Evolutionary conservation across 2,797 vertebrate species (phyloP).

Genomic region (Onychomys arenicola): DNA sequence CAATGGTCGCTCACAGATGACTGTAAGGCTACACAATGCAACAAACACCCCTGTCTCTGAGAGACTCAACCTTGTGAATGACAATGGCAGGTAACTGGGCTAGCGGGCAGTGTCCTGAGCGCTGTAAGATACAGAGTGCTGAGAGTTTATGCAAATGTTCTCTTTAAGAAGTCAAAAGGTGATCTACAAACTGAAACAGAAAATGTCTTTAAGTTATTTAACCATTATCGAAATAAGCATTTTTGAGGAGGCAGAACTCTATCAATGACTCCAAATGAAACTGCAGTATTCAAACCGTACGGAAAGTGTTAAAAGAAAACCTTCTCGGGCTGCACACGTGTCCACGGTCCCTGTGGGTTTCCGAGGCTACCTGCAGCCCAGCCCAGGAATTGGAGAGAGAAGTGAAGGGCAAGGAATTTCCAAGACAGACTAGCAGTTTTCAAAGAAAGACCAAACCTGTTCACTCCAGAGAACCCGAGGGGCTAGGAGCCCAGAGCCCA

Average conservation of each 20-base stretch:
- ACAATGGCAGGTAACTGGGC: neutral
- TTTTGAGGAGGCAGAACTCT: slow-evolving; percentile 37
- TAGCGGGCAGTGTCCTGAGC: neutral
- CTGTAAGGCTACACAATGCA: neutral
- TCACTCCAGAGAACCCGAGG: neutral
- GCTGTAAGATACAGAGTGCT: neutral
- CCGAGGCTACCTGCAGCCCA: neutral
- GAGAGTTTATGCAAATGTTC: neutral
- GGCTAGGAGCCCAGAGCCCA: neutral
- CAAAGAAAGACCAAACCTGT: slow-evolving; percentile 9
- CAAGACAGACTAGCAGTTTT: neutral
- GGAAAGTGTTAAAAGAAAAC: slow-evolving; percentile 53
- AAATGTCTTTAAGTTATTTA: neutral
- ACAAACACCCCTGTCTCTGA: neutral
- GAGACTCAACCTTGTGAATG: neutral
- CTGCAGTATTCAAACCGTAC: neutral
- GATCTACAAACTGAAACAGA: slow-evolving; percentile 47
- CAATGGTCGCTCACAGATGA: neutral
- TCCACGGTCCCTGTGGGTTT: neutral
- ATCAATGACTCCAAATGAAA: slow-evolving; percentile 52
- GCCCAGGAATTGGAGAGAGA: neutral
- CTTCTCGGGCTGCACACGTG: neutral
- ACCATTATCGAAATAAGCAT: neutral
- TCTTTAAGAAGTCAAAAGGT: neutral
- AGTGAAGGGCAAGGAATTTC: neutral